phyloP scores from a whole-genome alignment of 2,888 invertebrate genomes.

The Patella depressa region DNA sequence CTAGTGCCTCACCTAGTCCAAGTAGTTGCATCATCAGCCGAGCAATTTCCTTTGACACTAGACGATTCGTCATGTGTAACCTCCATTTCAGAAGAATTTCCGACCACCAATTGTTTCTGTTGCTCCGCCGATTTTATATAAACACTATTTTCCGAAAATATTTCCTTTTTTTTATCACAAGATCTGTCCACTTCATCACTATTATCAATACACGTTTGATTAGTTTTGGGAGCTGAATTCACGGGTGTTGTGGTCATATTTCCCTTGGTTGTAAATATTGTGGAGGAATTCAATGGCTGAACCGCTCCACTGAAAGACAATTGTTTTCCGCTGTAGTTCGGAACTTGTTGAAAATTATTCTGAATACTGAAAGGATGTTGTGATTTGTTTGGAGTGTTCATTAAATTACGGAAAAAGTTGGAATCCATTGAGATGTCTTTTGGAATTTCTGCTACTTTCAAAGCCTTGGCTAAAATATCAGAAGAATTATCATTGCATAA shows the following conservation, averaged over 20 bases:
- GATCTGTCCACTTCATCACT: too few species aligned
- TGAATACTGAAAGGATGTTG: background rate
- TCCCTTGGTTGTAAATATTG: too few species aligned
- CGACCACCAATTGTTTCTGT: background rate
- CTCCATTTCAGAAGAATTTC: background rate
- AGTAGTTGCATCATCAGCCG: background rate
- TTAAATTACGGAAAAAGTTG: slow-evolving; percentile 1
- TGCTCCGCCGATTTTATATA: too few species aligned
- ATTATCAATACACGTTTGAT: too few species aligned
- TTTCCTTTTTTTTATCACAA: too few species aligned
- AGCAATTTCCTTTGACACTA: background rate
- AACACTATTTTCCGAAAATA: too few species aligned
- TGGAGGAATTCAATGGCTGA: too few species aligned
- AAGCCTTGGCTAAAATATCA: slow-evolving; percentile 36
- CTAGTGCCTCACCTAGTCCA: too few species aligned
- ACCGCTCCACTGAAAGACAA: background rate
- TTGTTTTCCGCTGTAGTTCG: background rate
- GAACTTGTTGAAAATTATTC: too few species aligned
- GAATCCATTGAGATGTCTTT: slow-evolving; percentile 20
- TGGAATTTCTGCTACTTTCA: slow-evolving; percentile 25
- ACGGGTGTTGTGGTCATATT: too few species aligned
- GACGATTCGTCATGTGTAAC: background rate
- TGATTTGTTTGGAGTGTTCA: background rate
- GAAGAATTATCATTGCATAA: background rate
- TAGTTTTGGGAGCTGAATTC: too few species aligned